These are phyloP conservation scores for Ornithoptera priamus DNA, from an alignment of 2,888 invertebrate species.

Conservation along the genomic window DNA sequence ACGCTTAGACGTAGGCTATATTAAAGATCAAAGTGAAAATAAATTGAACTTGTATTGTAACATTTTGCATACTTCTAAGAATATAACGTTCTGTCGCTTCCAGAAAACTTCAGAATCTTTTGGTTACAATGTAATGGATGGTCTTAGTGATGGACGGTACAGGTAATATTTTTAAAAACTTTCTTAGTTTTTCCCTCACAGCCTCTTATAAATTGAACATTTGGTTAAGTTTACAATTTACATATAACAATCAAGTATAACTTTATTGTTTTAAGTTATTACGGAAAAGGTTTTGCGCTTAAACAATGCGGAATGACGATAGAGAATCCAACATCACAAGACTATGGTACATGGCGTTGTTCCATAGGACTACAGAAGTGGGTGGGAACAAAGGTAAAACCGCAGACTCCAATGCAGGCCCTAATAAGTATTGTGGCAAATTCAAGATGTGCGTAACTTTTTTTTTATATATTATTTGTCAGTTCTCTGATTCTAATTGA, in stretches of 20 bases:
- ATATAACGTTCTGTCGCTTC: constrained; percentile 74
- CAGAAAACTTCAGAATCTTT: constrained; percentile 54
- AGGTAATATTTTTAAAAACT: constrained; percentile 46
- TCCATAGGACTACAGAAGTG: constrained; percentile 62
- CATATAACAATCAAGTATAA: background rate
- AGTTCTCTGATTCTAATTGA: background rate
- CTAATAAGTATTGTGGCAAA: constrained; percentile 50
- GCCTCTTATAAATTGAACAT: background rate
- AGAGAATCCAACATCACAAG: constrained; percentile 51
- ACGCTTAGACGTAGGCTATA: constrained; percentile 65
- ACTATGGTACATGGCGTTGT: constrained; percentile 72
- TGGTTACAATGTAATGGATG: constrained; percentile 69
- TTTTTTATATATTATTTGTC: background rate
- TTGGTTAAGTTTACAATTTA: background rate
- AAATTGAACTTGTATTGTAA: constrained; percentile 72
- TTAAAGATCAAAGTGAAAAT: constrained; percentile 45
- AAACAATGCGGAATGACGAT: constrained; percentile 75
- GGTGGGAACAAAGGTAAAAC: constrained; percentile 42
- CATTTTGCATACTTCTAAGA: constrained; percentile 59
- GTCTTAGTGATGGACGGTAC: constrained; percentile 66
- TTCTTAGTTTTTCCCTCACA: background rate
- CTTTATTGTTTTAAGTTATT: constrained; percentile 56
- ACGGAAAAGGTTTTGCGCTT: constrained; percentile 65
- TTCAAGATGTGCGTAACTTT: constrained; percentile 34
- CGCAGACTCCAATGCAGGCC: constrained; percentile 62